Conservation (phyloP, 2,797 vertebrate genomes). For the Phyllotis vaccarum region DNA sequence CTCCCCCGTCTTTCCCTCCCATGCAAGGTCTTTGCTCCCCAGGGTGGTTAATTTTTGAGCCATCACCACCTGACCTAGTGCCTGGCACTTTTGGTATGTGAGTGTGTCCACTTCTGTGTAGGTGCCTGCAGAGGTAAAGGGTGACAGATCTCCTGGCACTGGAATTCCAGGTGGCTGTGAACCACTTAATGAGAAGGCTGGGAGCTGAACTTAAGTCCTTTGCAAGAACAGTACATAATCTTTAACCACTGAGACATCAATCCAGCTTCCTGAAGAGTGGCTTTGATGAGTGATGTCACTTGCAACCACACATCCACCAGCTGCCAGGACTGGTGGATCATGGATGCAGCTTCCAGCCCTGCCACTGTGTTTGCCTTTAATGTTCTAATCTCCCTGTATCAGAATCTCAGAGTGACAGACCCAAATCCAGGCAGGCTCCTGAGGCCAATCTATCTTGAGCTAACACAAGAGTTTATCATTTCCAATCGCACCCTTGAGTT, state of each 20-base stretch:
- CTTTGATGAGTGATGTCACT: slow-evolving; percentile 34
- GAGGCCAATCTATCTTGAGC: not conserved
- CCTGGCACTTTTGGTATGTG: not conserved
- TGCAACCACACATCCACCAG: not conserved
- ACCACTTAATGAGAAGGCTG: not conserved
- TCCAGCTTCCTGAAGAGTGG: not conserved
- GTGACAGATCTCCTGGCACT: not conserved
- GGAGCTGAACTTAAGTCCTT: not conserved
- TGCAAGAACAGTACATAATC: not conserved
- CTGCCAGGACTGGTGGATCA: not conserved
- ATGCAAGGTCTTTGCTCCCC: not conserved
- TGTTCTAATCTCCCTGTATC: not conserved
- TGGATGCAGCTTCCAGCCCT: not conserved
- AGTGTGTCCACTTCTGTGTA: not conserved
- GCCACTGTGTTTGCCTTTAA: not conserved
- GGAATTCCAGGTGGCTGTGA: not conserved
- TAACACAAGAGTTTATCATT: not conserved
- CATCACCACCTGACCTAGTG: not conserved
- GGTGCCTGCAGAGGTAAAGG: not conserved
- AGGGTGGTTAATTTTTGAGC: not conserved
- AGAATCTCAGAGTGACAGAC: not conserved
- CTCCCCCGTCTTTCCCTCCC: not conserved
- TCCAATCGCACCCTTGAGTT: not conserved
- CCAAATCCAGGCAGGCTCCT: not conserved
- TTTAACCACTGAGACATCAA: not conserved